Conservation (phyloP, 1,140 invertebrate species). For the Panulirus ornatus region DNA sequence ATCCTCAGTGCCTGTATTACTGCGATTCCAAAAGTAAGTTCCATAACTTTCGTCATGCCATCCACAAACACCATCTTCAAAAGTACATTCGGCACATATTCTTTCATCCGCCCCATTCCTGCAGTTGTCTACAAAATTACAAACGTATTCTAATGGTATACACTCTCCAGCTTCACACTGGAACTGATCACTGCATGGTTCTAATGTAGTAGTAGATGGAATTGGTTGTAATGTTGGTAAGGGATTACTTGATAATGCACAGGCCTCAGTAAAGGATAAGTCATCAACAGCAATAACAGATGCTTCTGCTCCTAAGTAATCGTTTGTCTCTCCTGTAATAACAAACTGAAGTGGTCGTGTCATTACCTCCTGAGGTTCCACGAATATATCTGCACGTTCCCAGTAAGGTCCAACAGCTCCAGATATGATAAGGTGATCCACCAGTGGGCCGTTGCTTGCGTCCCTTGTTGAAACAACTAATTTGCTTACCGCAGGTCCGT, state of each 20-base stretch:
- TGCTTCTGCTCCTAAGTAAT: neutral
- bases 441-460: slow-evolving; percentile 33
- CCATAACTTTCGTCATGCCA: slow-evolving; percentile 56
- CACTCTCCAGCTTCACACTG: slow-evolving; percentile 56
- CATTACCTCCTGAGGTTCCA: slow-evolving; percentile 25
- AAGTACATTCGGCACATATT: slow-evolving; percentile 58
- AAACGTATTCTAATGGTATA: slow-evolving; percentile 50
- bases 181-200: slow-evolving; percentile 37
- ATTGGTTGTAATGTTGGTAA: slow-evolving; percentile 31
- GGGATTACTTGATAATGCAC: slow-evolving; percentile 21
- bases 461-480: slow-evolving; percentile 42
- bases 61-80: slow-evolving; percentile 56
- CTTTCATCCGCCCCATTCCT: slow-evolving; percentile 41
- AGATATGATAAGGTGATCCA: slow-evolving; percentile 17
- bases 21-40: slow-evolving; percentile 31
- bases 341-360: slow-evolving; percentile 50
- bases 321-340: slow-evolving; percentile 23
- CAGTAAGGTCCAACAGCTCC: slow-evolving; percentile 55
- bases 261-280: slow-evolving; percentile 51
- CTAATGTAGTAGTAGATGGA: slow-evolving; percentile 28
- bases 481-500: slow-evolving; percentile 41
- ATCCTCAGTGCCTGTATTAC: neutral
- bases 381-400: slow-evolving; percentile 51
- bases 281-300: slow-evolving; percentile 68
- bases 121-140: slow-evolving; percentile 60